phyloP scores from a whole-genome alignment of 2,888 invertebrate genomes.

The Ptychoptera albimana region DNA sequence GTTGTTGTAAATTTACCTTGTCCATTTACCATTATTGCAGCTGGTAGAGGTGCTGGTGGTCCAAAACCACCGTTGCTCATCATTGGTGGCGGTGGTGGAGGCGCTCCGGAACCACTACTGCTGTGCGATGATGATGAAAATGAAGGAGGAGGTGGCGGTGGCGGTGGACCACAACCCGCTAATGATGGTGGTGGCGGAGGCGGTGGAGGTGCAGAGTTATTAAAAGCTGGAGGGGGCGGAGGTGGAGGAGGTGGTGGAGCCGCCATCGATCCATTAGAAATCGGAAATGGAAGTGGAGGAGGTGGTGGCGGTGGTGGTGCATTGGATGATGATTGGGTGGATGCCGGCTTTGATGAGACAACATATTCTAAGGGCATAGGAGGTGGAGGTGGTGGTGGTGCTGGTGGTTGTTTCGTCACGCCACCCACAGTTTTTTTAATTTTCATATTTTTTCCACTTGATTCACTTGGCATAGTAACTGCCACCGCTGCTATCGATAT shows the following conservation, averaged over 20 bases:
- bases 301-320: conserved; percentile 17
- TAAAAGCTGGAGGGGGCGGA: conserved; percentile 27
- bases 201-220: conserved; percentile 23
- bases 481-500: too few relatives aligned
- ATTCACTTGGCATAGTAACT: too few relatives aligned
- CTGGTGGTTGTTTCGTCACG: too few relatives aligned
- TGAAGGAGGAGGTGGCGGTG: conserved; percentile 19
- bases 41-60: conserved; percentile 24
- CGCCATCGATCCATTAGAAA: conserved; percentile 24
- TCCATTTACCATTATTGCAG: conserved; percentile 43
- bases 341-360: conserved; percentile 21
- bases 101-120: conserved; percentile 16
- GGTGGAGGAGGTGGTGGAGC: conserved; percentile 24
- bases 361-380: conserved; percentile 26
- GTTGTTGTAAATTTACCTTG: conserved; percentile 5
- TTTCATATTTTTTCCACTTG: too few relatives aligned
- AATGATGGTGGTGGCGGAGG: conserved; percentile 31
- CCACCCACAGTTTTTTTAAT: too few relatives aligned
- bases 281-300: conserved; percentile 15
- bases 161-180: conserved; percentile 18
- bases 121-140: conserved; percentile 18
- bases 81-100: conserved; percentile 27
- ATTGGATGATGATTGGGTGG: conserved; percentile 1
- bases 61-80: conserved; percentile 10
- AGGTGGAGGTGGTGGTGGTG: conserved; percentile 27